Base-by-base conservation (phyloP, 2,888 invertebrate genomes). In the Epirrita christyi region DNA sequence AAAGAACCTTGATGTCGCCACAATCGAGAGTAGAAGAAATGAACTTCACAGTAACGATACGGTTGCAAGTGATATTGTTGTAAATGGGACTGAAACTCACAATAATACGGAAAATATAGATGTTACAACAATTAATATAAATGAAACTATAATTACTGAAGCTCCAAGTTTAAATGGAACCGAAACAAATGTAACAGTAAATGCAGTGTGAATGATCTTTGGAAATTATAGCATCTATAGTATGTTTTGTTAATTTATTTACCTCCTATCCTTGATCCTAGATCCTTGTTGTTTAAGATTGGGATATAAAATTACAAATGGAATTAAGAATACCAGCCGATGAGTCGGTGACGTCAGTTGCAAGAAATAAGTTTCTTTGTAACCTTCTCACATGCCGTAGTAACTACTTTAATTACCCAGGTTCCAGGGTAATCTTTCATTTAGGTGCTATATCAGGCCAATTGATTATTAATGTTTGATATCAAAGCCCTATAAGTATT, bases 91-190 rank as follows among this genome's bases (percentile, higher is more conserved):
- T 11, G 44, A 29, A 11, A 34, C 41, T 10, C 41, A 15, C 15
- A 6, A 43, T 27, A 27, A 36, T 51, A 44, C 15, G 6, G 11
- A 41, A 28, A 43, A 45, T 40, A 45, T 43, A 43, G 37, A 44
- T 38, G 48, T 2, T 21, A 21, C 32, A 11, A 28, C 27, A 34
- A 36, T 11, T 14, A 51, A 34, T 36, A 36, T 36, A 9, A 54
- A 36, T 41, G 32, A 11, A 53, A 34, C 38, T 6, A 9, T 8
- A 7, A 43, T 6, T 46, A 21, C 27, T 8, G 38, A 38, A 38
- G 29, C 10, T 13, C 10, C 15, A 21, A 32, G 27, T 5, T 3
- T 34, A 41, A 47, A 47, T 47, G n/a, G 36, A 15, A 36, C 46
- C 27, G 8, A 10, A 14, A 15, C 47, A 6, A 42, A 38, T 48